Evolutionary conservation across 2,797 vertebrate genomes (phyloP).

Genomic region (Eleutherodactylus coqui): DNA sequence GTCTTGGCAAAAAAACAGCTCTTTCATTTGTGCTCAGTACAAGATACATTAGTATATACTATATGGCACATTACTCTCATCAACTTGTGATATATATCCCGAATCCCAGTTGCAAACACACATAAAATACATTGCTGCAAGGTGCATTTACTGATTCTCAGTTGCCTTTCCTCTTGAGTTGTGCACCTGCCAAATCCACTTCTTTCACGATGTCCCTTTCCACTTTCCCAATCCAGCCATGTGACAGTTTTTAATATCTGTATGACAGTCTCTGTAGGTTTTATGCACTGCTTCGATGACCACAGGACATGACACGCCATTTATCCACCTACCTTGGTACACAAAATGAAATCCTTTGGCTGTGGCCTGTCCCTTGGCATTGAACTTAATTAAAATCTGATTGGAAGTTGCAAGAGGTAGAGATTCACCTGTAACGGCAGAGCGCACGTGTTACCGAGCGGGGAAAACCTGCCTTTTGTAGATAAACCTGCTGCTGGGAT

Average conservation of each 20-base stretch:
- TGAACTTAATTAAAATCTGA: slow-evolving; percentile 95
- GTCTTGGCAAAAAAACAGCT: slow-evolving; percentile 2
- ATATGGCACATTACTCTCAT: slow-evolving; percentile 6
- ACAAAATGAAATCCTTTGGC: slow-evolving; percentile 96
- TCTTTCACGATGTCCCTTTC: background rate
- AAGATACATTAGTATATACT: slow-evolving; percentile 2
- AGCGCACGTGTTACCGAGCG: slow-evolving; percentile 47
- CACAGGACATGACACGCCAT: slow-evolving; percentile 51
- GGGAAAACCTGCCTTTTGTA: slow-evolving; percentile 56
- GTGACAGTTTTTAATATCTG: slow-evolving; percentile 51
- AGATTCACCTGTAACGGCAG: slow-evolving; percentile 85
- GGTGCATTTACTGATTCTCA: slow-evolving; percentile 27
- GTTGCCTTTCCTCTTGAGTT: background rate
- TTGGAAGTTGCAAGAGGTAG: slow-evolving; percentile 94
- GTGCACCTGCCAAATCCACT: slow-evolving; percentile 18
- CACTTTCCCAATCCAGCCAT: slow-evolving; percentile 38
- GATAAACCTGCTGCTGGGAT: slow-evolving; percentile 57
- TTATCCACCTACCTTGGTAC: slow-evolving; percentile 89
- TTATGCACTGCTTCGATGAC: slow-evolving; percentile 48
- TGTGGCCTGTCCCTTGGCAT: slow-evolving; percentile 90
- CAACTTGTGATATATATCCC: background rate
- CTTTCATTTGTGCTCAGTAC: background rate
- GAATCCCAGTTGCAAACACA: slow-evolving; percentile 3
- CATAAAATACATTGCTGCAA: slow-evolving; percentile 20
- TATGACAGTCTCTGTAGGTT: slow-evolving; percentile 35